A percentile compares a stretch with the other conserved stretches of the same genome.
phyloP scores from a whole-genome alignment of 2,888 invertebrate genomes.

The Apoda limacodes region DNA sequence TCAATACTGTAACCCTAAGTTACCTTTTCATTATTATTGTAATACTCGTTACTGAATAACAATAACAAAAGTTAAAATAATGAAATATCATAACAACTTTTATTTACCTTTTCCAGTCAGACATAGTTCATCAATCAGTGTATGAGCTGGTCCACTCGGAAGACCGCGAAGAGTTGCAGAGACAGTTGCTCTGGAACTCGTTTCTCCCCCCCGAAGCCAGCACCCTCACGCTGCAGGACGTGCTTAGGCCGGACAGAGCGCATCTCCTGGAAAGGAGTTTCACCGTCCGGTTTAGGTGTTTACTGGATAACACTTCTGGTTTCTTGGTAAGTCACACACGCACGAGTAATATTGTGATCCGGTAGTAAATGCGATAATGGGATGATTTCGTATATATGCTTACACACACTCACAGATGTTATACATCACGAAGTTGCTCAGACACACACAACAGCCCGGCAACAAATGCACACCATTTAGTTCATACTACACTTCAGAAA shows the following conservation, averaged over 20 bases:
- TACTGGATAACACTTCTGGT: constrained; percentile 99
- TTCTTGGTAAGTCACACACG: constrained; percentile 82
- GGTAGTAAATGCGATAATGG: no score
- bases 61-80: neutral
- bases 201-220: constrained; percentile 85
- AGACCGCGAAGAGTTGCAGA: constrained; percentile 96
- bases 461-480: no score
- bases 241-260: constrained; percentile 87
- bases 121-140: constrained; percentile 99
- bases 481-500: no score
- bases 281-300: constrained; percentile 98
- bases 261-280: constrained; percentile 95
- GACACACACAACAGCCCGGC: no score
- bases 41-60: neutral
- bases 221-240: constrained; percentile 84
- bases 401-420: no score
- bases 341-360: no score
- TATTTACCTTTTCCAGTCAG: constrained; percentile 84
- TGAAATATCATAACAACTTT: constrained; percentile 2
- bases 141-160: constrained; percentile 99
- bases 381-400: no score
- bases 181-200: constrained; percentile 95
- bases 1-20: neutral
- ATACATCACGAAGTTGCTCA: no score
- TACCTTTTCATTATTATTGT: neutral